A percentile compares a stretch with the other conserved stretches of the same genome.
phyloP scores from a whole-genome alignment of 2,797 vertebrate genomes.

The Acrossocheilus wenchowensis region DNA sequence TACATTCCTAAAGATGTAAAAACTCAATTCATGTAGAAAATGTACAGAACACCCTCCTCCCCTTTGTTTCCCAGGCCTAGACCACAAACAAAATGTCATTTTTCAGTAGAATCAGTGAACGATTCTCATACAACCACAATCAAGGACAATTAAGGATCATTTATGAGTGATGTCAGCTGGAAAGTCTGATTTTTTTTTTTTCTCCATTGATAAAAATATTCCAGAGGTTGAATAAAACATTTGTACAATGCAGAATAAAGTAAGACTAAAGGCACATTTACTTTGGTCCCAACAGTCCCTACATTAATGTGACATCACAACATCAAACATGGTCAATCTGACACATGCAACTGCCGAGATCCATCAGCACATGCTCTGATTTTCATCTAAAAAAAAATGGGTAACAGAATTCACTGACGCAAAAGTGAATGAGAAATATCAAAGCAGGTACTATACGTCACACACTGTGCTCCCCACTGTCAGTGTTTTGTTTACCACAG shows the following conservation, averaged over 20 bases:
- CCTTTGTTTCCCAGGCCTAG: neutral
- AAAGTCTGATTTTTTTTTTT: neutral
- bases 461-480: conserved; percentile 78
- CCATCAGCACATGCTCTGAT: conserved; percentile 86
- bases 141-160: conserved; percentile 28
- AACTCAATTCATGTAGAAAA: conserved; percentile 91
- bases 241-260: conserved; percentile 71
- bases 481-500: conserved; percentile 36
- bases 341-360: conserved; percentile 86
- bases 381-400: conserved; percentile 6
- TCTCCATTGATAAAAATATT: conserved; percentile 72
- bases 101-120: neutral
- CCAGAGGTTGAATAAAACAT: conserved; percentile 54
- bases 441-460: conserved; percentile 84
- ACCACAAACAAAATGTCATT: conserved; percentile 33
- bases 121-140: conserved; percentile 18
- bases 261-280: conserved; percentile 97
- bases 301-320: conserved; percentile 77
- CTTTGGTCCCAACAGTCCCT: conserved; percentile 92
- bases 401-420: conserved; percentile 79
- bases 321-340: conserved; percentile 72
- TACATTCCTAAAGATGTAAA: conserved; percentile 93
- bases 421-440: conserved; percentile 87
- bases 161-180: conserved; percentile 29
- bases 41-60: conserved; percentile 80